Conservation (phyloP, 2,113 vertebrate species). For the Heterocephalus glaber region DNA sequence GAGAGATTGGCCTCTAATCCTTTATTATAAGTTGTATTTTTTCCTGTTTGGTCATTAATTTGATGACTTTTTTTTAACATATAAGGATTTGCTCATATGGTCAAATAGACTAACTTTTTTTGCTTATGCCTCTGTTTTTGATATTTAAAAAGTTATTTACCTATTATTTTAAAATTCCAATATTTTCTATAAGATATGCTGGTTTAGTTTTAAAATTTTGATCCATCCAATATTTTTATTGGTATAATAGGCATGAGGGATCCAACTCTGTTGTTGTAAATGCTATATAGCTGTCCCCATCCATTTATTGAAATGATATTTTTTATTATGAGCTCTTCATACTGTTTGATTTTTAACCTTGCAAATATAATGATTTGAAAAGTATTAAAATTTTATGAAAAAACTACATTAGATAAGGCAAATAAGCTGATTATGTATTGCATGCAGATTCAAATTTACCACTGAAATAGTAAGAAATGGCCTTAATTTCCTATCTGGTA, state of each 20-base stretch:
- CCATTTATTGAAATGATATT: background rate
- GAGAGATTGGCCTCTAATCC: background rate
- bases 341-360: background rate
- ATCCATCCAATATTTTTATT: background rate
- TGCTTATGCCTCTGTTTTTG: background rate
- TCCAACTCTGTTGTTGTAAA: background rate
- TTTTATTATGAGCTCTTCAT: background rate
- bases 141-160: background rate
- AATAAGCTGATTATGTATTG: background rate
- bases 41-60: background rate
- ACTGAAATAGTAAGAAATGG: background rate
- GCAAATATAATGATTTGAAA: background rate
- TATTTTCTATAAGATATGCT: background rate
- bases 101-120: background rate
- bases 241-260: background rate
- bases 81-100: background rate
- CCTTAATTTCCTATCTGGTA: background rate
- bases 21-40: background rate
- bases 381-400: conserved; percentile 7
- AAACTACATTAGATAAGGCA: background rate
- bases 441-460: background rate
- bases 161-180: background rate
- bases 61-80: background rate
- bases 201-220: background rate
- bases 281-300: background rate